Evolutionary conservation across 1,140 invertebrate species (phyloP).

Genomic region (Drosophila eugracilis): DNA sequence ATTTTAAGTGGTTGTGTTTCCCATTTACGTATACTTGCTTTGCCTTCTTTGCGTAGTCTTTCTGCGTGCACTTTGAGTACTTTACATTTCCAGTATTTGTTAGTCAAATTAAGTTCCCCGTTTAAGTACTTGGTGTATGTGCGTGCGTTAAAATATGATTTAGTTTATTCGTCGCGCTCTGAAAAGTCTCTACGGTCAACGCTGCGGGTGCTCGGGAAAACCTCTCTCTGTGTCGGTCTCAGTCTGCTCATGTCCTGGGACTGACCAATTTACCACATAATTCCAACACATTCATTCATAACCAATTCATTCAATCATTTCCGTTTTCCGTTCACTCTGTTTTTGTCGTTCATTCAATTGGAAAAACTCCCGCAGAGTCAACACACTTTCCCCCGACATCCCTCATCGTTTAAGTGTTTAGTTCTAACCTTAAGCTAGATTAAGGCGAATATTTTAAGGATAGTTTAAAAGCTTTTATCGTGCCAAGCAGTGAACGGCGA

Average conservation of each 20-base stretch:
- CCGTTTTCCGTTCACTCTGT: constrained; percentile 28
- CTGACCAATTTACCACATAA: constrained; percentile 16
- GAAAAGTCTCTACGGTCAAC: constrained; percentile 33
- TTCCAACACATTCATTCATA: constrained; percentile 13
- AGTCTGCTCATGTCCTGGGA: constrained; percentile 5
- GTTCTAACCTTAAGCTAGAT: constrained; percentile 31
- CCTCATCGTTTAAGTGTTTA: constrained; percentile 23
- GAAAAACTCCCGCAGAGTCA: constrained; percentile 37
- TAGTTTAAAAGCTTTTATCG: constrained; percentile 46
- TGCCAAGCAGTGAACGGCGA: constrained; percentile 21
- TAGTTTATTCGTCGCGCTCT: constrained; percentile 39
- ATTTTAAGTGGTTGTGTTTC: constrained; percentile 10
- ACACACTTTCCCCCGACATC: constrained; percentile 7
- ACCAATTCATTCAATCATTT: constrained; percentile 42
- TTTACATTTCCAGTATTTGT: constrained; percentile 29
- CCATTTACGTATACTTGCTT: constrained; percentile 18
- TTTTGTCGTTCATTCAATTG: constrained; percentile 42
- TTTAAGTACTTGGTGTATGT: no score
- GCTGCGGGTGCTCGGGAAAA: constrained; percentile 25
- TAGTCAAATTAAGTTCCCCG: constrained; percentile 34
- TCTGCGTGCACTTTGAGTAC: constrained; percentile 26
- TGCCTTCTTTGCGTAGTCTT: constrained; percentile 28
- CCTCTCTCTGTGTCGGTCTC: background rate
- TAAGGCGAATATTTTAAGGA: constrained; percentile 43
- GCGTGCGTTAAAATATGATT: constrained; percentile 23